Percentiles rank a stretch among this genome's conserved stretches.
Evolutionary conservation across 2,888 invertebrate genomes (phyloP).

Genomic region (Megastigmus dorsalis): DNA sequence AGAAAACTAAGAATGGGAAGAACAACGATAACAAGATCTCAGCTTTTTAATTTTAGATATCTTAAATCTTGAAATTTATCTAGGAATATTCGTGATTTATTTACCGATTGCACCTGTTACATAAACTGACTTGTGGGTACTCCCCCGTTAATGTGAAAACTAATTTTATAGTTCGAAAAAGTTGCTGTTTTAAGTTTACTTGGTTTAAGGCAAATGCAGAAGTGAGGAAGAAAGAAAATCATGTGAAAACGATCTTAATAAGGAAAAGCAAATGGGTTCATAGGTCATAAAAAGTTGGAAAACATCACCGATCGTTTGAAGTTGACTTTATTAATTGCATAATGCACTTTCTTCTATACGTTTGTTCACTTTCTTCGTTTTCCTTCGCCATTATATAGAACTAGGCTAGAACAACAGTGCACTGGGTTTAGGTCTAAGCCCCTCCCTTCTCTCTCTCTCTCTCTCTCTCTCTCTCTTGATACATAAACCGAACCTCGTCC

Average conservation of each 20-base stretch:
- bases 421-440: constrained; percentile 72
- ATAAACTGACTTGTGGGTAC: too few relatives aligned
- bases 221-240: background rate
- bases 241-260: background rate
- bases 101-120: too few relatives aligned
- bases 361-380: constrained; percentile 63
- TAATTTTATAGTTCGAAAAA: too few relatives aligned
- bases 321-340: background rate
- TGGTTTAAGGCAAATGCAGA: background rate
- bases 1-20: too few relatives aligned
- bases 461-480: constrained; percentile 26
- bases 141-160: too few relatives aligned
- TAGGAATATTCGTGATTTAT: too few relatives aligned
- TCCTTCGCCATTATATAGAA: constrained; percentile 51
- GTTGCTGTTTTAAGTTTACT: background rate
- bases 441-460: background rate
- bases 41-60: too few relatives aligned
- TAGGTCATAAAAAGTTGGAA: constrained; percentile 32
- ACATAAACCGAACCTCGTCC: background rate
- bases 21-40: too few relatives aligned
- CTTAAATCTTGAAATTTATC: too few relatives aligned
- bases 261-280: constrained; percentile 15
- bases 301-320: constrained; percentile 15
- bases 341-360: constrained; percentile 41
- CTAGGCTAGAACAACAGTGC: constrained; percentile 68